Evolutionary conservation across 2,797 vertebrate genomes (phyloP).

Genomic region (Leptatherina wallacei): DNA sequence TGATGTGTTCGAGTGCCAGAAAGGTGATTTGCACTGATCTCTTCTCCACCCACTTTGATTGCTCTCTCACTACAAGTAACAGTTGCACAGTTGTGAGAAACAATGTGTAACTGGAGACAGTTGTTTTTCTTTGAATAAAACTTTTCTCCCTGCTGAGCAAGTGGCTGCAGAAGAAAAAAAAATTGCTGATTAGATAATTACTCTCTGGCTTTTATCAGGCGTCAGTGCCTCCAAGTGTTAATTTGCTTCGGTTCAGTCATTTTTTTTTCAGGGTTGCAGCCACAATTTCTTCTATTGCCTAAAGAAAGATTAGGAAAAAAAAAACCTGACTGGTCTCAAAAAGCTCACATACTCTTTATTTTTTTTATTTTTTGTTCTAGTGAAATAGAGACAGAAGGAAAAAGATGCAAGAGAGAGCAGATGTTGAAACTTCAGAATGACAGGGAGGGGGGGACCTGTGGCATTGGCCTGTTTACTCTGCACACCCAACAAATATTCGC

Average conservation of each 20-base stretch:
- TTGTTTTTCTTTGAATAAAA: constrained; percentile 56
- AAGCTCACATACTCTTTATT: background rate
- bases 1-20: constrained; percentile 81
- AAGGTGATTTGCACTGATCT: constrained; percentile 74
- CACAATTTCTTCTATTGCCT: constrained; percentile 38
- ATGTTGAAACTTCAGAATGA: constrained; percentile 30
- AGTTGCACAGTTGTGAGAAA: constrained; percentile 50
- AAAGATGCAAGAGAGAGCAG: constrained; percentile 10
- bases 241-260: constrained; percentile 43
- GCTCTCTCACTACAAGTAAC: constrained; percentile 30
- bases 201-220: constrained; percentile 55
- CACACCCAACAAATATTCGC: constrained; percentile 81
- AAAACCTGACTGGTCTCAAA: constrained; percentile 16
- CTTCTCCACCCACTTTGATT: constrained; percentile 28
- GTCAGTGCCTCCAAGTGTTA: constrained; percentile 27
- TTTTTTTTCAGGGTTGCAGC: constrained; percentile 40
- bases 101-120: constrained; percentile 37
- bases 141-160: constrained; percentile 56
- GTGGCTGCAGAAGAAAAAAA: constrained; percentile 56
- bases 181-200: constrained; percentile 61
- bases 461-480: constrained; percentile 79
- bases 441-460: constrained; percentile 59
- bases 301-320: constrained; percentile 41
- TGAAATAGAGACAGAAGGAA: constrained; percentile 4
- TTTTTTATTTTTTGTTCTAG: constrained; percentile 17